phyloP scores from a whole-genome alignment of 2,113 vertebrate genomes.

The Leucosticte australis region DNA sequence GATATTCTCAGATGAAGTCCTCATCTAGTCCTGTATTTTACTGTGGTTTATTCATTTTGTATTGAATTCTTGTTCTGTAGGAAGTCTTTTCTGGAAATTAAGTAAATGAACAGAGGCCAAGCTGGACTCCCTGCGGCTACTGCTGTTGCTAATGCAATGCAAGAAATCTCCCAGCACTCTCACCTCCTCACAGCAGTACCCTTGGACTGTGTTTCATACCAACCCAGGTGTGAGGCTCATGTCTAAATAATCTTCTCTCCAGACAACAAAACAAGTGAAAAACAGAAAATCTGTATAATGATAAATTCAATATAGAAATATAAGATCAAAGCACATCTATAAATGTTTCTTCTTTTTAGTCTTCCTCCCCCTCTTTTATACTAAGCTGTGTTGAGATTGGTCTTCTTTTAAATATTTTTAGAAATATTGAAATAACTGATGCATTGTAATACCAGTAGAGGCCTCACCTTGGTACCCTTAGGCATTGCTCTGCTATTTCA shows the following conservation, averaged over 20 bases:
- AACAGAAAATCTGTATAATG: neutral
- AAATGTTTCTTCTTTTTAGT: neutral
- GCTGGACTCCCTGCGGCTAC: neutral
- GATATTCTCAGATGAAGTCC: neutral
- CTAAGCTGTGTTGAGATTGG: neutral
- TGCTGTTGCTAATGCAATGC: neutral
- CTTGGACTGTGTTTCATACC: neutral
- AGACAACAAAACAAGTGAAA: neutral
- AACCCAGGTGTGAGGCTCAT: neutral
- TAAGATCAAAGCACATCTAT: neutral
- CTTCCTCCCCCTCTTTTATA: neutral
- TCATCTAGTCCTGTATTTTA: neutral
- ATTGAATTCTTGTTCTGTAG: neutral
- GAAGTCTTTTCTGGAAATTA: neutral
- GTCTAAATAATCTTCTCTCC: neutral
- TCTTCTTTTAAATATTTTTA: constrained; percentile 43
- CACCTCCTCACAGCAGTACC: neutral
- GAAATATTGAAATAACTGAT: constrained; percentile 48
- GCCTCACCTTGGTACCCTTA: constrained; percentile 2
- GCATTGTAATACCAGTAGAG: constrained; percentile 3
- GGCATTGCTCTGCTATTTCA: constrained; percentile 41
- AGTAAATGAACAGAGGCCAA: neutral
- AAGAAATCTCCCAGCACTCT: neutral
- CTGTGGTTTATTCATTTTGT: neutral
- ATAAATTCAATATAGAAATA: neutral